phyloP scores from a whole-genome alignment of 2,888 invertebrate species.

The Bursaphelenchus okinawaensis region DNA sequence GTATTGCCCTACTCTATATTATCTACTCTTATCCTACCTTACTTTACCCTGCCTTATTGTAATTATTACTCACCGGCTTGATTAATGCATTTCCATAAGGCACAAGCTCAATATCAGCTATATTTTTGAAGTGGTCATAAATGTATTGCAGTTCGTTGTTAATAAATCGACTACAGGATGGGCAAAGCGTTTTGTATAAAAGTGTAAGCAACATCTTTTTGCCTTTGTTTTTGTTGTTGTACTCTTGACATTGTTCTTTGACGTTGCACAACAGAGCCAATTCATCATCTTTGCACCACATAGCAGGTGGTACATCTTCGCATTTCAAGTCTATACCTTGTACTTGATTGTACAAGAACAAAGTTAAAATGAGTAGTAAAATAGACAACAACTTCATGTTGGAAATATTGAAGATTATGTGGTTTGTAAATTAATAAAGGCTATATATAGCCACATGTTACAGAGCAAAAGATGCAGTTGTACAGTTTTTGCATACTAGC shows the following conservation, averaged over 20 bases:
- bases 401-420: no score
- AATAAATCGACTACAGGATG: background rate
- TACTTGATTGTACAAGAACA: no score
- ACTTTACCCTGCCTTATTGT: background rate
- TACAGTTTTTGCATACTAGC: no score
- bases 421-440: no score
- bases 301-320: background rate
- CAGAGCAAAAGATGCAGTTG: no score
- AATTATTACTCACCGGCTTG: no score
- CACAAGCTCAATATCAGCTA: conserved; percentile 2
- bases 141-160: background rate
- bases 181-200: background rate
- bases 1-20: no score
- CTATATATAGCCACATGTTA: no score
- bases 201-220: background rate
- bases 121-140: background rate
- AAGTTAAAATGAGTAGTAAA: no score
- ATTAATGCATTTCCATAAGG: background rate
- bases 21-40: no score
- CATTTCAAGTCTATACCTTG: no score
- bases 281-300: background rate
- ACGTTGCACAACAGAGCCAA: background rate
- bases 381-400: no score
- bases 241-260: background rate
- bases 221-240: background rate